Percentiles rank a stretch among this genome's conserved stretches.
These are phyloP conservation scores for Fulica atra DNA, from an alignment of 2,113 vertebrate genomes.

Conservation along the genomic window DNA sequence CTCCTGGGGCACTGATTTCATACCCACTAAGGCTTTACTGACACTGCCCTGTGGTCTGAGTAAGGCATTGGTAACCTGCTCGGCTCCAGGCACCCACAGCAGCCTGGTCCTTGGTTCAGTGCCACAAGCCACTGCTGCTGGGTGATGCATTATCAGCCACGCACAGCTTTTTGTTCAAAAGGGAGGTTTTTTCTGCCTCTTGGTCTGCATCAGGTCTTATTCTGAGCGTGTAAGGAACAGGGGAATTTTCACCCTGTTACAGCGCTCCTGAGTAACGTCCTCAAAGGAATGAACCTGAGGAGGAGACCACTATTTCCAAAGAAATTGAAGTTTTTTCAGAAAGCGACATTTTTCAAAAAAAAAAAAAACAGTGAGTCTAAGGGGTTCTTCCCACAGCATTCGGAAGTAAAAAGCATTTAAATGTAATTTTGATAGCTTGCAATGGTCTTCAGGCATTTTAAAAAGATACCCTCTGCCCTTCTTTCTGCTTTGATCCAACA, in stretches of 20 bases:
- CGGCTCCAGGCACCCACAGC: rapidly evolving
- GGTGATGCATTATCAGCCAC: not conserved
- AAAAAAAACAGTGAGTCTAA: not conserved
- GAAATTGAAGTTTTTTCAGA: not conserved
- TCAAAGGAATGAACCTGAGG: not conserved
- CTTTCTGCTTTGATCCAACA: conserved; percentile 67
- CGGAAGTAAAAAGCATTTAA: not conserved
- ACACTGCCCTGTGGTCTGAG: not conserved
- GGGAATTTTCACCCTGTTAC: not conserved
- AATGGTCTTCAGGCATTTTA: not conserved
- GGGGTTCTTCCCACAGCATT: not conserved
- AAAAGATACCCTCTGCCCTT: not conserved
- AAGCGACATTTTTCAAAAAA: not conserved
- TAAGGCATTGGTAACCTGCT: rapidly evolving
- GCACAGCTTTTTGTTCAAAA: not conserved
- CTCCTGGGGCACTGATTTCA: not conserved
- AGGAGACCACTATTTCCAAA: not conserved
- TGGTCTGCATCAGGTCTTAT: not conserved
- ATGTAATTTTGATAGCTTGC: not conserved
- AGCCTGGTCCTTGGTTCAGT: not conserved
- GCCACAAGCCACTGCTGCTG: not conserved
- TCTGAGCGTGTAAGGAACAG: not conserved
- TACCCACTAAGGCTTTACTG: not conserved
- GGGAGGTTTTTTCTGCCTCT: not conserved
- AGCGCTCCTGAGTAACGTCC: not conserved